Conservation (phyloP, 2,888 invertebrate species). For the Sinohyriopsis cumingii region DNA sequence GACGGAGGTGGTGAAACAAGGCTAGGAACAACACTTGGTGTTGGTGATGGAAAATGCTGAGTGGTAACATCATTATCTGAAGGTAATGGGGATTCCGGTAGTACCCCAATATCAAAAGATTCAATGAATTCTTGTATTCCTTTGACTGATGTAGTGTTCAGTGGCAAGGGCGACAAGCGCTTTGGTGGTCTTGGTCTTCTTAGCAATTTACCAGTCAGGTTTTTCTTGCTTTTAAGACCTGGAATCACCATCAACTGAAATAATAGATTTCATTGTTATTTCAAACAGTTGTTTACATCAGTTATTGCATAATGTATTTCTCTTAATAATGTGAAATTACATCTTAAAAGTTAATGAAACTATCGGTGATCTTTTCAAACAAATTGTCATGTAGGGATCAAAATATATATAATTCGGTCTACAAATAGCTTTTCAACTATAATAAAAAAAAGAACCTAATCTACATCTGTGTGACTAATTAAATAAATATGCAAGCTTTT, state of each 20-base stretch:
- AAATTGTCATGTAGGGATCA: no score
- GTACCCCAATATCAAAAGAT: constrained; percentile 45
- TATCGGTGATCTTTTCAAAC: no score
- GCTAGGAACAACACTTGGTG: constrained; percentile 56
- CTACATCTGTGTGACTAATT: no score
- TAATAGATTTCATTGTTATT: constrained; percentile 8
- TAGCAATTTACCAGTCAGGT: constrained; percentile 31
- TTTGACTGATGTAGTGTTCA: constrained; percentile 27
- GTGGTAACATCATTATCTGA: constrained; percentile 21
- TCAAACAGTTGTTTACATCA: constrained; percentile 3
- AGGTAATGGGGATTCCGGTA: background rate
- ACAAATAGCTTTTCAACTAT: no score
- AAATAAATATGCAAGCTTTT: no score
- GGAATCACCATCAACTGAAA: constrained; percentile 10
- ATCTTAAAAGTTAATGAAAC: background rate
- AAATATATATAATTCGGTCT: no score
- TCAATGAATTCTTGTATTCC: constrained; percentile 31
- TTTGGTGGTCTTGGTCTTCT: constrained; percentile 57
- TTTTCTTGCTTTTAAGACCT: constrained; percentile 3
- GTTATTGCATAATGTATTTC: no score
- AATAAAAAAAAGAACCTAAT: no score
- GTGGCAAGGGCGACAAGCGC: constrained; percentile 40
- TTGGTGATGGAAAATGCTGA: constrained; percentile 36
- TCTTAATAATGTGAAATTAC: background rate
- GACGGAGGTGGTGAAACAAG: constrained; percentile 59